Evolutionary conservation across 2,888 invertebrate genomes (phyloP).

Genomic region (Muschampia plurimacula): DNA sequence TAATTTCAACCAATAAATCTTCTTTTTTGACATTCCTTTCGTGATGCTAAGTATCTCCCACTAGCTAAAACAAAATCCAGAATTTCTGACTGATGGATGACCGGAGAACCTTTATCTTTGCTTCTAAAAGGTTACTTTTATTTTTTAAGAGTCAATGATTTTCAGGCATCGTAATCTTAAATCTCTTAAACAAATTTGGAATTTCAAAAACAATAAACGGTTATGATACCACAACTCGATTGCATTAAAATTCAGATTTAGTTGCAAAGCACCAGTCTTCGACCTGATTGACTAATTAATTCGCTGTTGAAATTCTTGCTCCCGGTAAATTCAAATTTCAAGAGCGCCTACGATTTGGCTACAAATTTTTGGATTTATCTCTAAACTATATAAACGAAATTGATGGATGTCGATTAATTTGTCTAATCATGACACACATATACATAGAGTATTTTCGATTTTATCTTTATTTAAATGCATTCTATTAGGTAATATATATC

Average conservation of each 20-base stretch:
- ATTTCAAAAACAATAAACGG: slow-evolving; percentile 27
- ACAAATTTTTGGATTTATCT: background rate
- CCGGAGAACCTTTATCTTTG: no score
- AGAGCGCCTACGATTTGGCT: background rate
- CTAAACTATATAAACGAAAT: background rate
- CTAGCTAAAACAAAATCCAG: no score
- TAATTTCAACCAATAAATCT: no score
- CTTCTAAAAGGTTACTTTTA: no score
- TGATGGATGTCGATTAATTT: no score
- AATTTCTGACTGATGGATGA: no score
- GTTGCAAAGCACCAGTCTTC: slow-evolving; percentile 25
- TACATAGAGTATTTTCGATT: no score
- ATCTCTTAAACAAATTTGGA: background rate
- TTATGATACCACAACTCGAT: background rate
- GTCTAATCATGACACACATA: background rate
- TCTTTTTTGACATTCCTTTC: no score
- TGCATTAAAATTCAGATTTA: slow-evolving; percentile 33
- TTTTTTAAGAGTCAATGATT: no score
- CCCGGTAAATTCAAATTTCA: slow-evolving; percentile 32
- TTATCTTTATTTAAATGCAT: no score
- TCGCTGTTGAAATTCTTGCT: slow-evolving; percentile 24
- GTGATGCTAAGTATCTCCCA: no score
- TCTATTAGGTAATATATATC: no score
- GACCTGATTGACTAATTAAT: slow-evolving; percentile 39
- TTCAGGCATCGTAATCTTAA: background rate